These are phyloP conservation scores for Archocentrus centrarchus DNA, from an alignment of 2,113 vertebrate genomes.

Conservation along the genomic window DNA sequence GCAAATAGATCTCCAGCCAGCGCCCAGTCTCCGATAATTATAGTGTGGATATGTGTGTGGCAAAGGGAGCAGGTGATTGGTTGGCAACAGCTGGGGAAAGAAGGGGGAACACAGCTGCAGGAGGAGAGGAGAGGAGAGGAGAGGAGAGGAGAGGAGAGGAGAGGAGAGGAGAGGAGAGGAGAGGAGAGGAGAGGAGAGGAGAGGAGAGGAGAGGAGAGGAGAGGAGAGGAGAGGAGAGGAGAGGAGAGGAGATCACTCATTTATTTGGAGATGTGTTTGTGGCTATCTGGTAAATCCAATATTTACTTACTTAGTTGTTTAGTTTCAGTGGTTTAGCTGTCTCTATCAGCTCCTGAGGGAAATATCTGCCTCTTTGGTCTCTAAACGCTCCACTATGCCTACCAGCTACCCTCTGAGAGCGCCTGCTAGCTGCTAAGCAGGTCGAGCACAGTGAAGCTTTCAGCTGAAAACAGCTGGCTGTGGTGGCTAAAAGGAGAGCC, in stretches of 20 bases:
- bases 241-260: not conserved
- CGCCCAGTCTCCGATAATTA: constrained; percentile 45
- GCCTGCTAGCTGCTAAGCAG: not conserved
- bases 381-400: not conserved
- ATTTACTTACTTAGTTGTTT: not conserved
- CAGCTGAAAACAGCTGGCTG: not conserved
- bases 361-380: not conserved
- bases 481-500: not conserved
- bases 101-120: constrained; percentile 64
- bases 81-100: constrained; percentile 67
- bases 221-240: not conserved
- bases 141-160: not conserved
- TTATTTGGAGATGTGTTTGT: constrained; percentile 10
- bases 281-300: not conserved
- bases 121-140: not conserved
- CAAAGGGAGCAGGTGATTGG: constrained; percentile 63
- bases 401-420: not conserved
- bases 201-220: not conserved
- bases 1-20: constrained; percentile 39
- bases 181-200: not conserved
- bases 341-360: not conserved
- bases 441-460: not conserved
- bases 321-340: not conserved
- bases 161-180: not conserved
- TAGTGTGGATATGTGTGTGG: constrained; percentile 32